Conservation (phyloP, 2,113 vertebrate species). For the Hymenochirus boettgeri region DNA sequence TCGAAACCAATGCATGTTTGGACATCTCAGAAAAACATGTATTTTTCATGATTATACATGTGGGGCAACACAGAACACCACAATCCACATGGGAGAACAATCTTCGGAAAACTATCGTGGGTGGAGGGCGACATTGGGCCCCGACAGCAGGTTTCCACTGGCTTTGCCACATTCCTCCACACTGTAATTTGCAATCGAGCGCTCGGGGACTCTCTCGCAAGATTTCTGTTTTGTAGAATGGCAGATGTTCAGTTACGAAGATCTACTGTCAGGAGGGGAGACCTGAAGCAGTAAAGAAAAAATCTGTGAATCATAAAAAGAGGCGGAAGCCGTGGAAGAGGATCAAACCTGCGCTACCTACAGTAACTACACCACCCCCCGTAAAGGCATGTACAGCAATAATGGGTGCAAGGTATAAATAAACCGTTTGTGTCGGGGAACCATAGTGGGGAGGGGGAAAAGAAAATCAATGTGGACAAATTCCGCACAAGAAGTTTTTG, state of each 20-base stretch:
- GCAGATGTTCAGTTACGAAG: conserved; percentile 33
- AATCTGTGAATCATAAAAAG: too few species aligned
- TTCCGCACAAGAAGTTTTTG: too few species aligned
- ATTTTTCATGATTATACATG: too few species aligned
- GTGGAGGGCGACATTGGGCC: background rate
- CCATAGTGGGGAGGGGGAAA: background rate
- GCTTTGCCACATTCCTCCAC: conserved; percentile 12
- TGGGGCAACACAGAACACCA: too few species aligned
- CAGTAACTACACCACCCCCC: background rate
- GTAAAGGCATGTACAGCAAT: background rate
- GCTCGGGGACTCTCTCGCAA: background rate
- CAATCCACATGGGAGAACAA: conserved; percentile 8
- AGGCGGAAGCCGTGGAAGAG: too few species aligned
- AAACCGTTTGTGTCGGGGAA: background rate
- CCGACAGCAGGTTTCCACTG: background rate
- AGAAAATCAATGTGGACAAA: background rate
- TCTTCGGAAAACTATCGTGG: background rate
- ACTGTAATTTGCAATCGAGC: conserved; percentile 14
- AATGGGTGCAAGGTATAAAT: background rate
- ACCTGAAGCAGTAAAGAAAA: too few species aligned
- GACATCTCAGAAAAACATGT: too few species aligned
- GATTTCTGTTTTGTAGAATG: background rate
- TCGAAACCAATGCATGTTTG: too few species aligned
- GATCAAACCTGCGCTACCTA: background rate
- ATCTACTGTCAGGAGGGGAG: too few species aligned